Evolutionary conservation across 2,113 vertebrate genomes (phyloP).

Genomic region (Dendrocopos noguchii): DNA sequence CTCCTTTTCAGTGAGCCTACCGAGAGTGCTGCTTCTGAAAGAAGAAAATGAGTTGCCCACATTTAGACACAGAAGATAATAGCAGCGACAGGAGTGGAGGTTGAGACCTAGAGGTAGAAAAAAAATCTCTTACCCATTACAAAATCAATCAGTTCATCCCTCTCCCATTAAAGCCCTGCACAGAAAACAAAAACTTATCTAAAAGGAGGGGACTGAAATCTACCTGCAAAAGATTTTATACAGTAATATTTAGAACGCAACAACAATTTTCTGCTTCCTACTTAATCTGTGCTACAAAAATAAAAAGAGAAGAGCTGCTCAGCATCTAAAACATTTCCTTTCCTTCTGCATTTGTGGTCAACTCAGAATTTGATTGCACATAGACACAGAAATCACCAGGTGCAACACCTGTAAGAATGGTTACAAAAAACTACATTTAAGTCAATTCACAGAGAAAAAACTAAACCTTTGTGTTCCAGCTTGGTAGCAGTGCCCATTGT

Average conservation of each 20-base stretch:
- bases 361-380: rapidly evolving
- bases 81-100: neutral
- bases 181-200: rapidly evolving
- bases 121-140: neutral
- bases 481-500: rapidly evolving
- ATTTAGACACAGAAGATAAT: neutral
- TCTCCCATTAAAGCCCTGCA: rapidly evolving
- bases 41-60: conserved; percentile 15
- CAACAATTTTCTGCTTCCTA: too few relatives aligned
- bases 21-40: neutral
- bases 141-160: neutral
- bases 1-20: conserved; percentile 28
- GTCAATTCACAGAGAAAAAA: neutral
- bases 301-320: neutral
- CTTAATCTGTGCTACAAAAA: too few relatives aligned
- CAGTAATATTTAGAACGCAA: too few relatives aligned
- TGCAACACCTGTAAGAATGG: neutral
- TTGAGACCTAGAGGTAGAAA: neutral
- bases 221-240: neutral
- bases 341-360: rapidly evolving
- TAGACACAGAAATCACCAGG: neutral
- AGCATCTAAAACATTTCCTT: neutral
- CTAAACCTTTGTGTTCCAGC: rapidly evolving
- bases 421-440: rapidly evolving
- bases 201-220: neutral